phyloP scores from a whole-genome alignment of 2,797 vertebrate species.

The Steatocranus sp. region DNA sequence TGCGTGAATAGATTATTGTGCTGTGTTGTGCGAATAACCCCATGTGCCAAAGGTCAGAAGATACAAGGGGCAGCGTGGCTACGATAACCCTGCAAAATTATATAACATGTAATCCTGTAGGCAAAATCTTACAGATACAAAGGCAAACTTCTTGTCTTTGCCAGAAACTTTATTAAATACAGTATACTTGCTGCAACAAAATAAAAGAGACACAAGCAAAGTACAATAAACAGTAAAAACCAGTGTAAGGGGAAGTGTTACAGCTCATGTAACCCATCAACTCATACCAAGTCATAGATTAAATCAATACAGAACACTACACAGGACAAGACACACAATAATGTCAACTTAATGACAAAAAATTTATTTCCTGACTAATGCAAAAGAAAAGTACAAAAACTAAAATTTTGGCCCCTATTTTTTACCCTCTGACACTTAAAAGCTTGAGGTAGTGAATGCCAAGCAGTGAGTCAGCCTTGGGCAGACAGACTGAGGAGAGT shows the following conservation, averaged over 20 bases:
- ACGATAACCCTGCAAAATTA: neutral
- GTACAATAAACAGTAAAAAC: neutral
- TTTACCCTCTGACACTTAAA: neutral
- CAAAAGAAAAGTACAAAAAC: neutral
- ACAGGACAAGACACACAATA: neutral
- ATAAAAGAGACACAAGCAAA: neutral
- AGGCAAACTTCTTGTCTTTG: neutral
- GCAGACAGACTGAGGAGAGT: constrained; percentile 1
- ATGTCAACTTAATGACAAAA: neutral
- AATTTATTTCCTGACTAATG: neutral
- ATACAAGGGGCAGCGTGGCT: neutral
- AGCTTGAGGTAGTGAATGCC: neutral
- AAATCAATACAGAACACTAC: neutral
- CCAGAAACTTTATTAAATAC: neutral
- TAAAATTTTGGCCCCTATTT: neutral
- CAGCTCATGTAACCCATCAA: neutral
- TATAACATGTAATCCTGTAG: neutral
- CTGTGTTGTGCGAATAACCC: neutral
- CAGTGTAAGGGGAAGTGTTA: neutral
- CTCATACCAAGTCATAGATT: neutral
- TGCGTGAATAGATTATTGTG: neutral
- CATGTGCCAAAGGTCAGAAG: neutral
- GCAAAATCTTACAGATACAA: neutral
- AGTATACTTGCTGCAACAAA: neutral
- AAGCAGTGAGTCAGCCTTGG: constrained; percentile 3